Evolutionary conservation across 2,113 vertebrate genomes (phyloP), one percentile per base, ranked within the genome.

Genomic region (Nettapus auritus): DNA sequence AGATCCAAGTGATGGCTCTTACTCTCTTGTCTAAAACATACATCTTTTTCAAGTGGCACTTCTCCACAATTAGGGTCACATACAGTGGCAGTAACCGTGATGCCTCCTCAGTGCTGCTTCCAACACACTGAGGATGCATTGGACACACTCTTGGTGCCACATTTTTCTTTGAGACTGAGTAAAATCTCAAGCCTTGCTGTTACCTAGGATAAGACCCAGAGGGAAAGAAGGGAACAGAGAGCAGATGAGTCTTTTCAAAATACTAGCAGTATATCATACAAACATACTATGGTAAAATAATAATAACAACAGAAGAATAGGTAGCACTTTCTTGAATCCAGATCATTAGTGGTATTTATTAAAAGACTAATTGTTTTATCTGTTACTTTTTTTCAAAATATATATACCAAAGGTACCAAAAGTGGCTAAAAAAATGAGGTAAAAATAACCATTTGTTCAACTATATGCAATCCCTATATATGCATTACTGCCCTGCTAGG

Each of bases 81-180:
- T 9, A 44, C 0, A 87, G 66, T 1, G 1, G n/a, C 56, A 73
- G 9, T 14, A 74, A 56, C 4, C 38, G 44, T 0, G 1, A 15
- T 68, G 48, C 40, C n/a, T 18, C 33, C 70, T 4, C 57, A 73
- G 67, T 25, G 38, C 70, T 79, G 53, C 70, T 69, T n/a, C 69
- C 70, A 64, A 36, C 28, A 11, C 9, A 5, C 4, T 38, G 69
- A 2, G 52, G n/a, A 7, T 46, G 56, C 84, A 29, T 22, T 50
- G 50, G 48, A 13, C 31, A 53, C 33, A 6, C 34, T 36, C 46
- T 36, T 78, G n/a, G 2, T 16, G 38, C 38, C 44, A 62, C 60
- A 10, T 18, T 15, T 50, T 52, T 22, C 10, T 48, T 22, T 48
- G 46, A 48, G 21, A 57, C 48, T 17, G 4, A 33, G 40, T n/a